These are phyloP conservation scores for Nothocercus julius DNA, from an alignment of 2,113 vertebrate species.

Conservation along the genomic window DNA sequence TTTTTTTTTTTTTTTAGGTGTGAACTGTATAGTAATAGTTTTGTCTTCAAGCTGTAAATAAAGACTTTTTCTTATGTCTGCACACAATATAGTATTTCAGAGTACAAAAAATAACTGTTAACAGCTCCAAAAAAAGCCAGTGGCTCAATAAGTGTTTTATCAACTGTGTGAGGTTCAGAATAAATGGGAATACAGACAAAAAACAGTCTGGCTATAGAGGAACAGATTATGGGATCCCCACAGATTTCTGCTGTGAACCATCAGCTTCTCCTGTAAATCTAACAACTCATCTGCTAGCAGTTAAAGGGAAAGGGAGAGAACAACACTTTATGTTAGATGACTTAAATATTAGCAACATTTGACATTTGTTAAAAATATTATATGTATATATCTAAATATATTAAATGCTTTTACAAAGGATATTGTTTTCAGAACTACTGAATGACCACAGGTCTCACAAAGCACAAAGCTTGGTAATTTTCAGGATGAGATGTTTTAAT, in stretches of 20 bases:
- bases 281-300: background rate
- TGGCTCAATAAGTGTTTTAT: background rate
- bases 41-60: background rate
- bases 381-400: too few relatives aligned
- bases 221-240: background rate
- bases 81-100: background rate
- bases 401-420: background rate
- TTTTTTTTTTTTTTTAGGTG: background rate
- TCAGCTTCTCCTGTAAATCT: background rate
- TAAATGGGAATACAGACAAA: background rate
- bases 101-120: background rate
- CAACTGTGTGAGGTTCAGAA: background rate
- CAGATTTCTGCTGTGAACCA: background rate
- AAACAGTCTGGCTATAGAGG: background rate
- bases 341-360: too few relatives aligned
- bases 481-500: background rate
- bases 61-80: background rate
- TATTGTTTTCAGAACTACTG: background rate
- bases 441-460: background rate
- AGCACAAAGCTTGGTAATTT: background rate
- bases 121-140: background rate
- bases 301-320: background rate
- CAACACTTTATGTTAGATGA: fast-evolving
- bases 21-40: background rate
- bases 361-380: too few relatives aligned